phyloP scores from a whole-genome alignment of 1,140 invertebrate genomes.

The Drosophila athabasca region DNA sequence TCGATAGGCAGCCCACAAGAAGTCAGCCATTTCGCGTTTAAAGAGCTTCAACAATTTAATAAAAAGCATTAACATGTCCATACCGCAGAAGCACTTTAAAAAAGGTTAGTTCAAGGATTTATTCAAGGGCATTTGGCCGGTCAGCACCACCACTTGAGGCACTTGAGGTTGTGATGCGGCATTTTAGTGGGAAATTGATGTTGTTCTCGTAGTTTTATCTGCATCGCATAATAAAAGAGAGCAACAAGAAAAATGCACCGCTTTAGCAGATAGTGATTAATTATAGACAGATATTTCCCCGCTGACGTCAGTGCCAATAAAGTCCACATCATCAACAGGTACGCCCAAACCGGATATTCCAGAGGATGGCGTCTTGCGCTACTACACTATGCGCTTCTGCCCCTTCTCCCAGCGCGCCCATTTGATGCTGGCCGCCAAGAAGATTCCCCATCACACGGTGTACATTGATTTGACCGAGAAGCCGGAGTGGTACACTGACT shows the following conservation, averaged over 20 bases:
- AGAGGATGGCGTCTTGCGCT: constrained; percentile 87
- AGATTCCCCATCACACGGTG: constrained; percentile 92
- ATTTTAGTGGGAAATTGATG: constrained; percentile 25
- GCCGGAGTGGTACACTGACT: constrained; percentile 90
- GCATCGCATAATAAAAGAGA: constrained; percentile 1
- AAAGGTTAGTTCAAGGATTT: constrained; percentile 50
- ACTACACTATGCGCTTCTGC: constrained; percentile 95
- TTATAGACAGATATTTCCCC: constrained; percentile 30
- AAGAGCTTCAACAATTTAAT: constrained; percentile 12
- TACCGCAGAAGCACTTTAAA: constrained; percentile 68
- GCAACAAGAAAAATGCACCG: constrained; percentile 9
- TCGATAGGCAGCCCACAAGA: constrained; percentile 11
- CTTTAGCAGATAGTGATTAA: constrained; percentile 17
- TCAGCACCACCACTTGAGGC: too few relatives aligned
- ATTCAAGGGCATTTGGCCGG: constrained; percentile 31
- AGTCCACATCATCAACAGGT: constrained; percentile 84
- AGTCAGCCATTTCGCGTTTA: constrained; percentile 14
- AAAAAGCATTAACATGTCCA: constrained; percentile 38
- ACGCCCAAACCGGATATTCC: constrained; percentile 86
- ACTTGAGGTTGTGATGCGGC: constrained; percentile 16
- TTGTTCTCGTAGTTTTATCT: constrained; percentile 34
- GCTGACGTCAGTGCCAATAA: constrained; percentile 40
- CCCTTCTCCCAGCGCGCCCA: constrained; percentile 94
- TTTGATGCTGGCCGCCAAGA: constrained; percentile 92
- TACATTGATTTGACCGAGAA: constrained; percentile 93